phyloP scores from a whole-genome alignment of 2,888 invertebrate genomes.

The Mythimna vitellina region DNA sequence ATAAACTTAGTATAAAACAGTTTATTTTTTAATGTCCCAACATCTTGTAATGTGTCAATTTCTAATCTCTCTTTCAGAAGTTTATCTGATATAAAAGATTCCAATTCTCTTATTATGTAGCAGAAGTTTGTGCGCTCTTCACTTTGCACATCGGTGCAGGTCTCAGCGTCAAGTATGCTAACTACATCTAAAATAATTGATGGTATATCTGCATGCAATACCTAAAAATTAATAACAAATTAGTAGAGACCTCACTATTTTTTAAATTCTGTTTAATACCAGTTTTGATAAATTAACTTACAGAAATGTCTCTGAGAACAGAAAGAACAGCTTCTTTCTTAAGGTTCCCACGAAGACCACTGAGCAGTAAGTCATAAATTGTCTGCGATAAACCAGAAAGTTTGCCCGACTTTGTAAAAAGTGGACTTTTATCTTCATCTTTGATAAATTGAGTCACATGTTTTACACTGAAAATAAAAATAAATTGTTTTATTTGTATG shows the following conservation, averaged over 20 bases:
- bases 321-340: constrained; percentile 95
- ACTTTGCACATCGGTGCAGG: constrained; percentile 92
- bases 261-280: not conserved
- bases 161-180: constrained; percentile 96
- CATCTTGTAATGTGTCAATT: constrained; percentile 97
- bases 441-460: constrained; percentile 92
- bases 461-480: constrained; percentile 90
- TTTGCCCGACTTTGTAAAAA: constrained; percentile 92
- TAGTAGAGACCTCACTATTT: not conserved
- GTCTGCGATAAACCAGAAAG: constrained; percentile 93
- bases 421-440: constrained; percentile 91
- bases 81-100: constrained; percentile 96
- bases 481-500: not conserved
- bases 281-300: constrained; percentile 82
- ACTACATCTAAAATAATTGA: constrained; percentile 96
- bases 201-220: constrained; percentile 94
- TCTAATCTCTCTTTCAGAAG: constrained; percentile 97
- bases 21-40: constrained; percentile 96
- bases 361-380: constrained; percentile 95
- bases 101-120: constrained; percentile 94
- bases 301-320: constrained; percentile 94
- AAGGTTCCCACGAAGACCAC: constrained; percentile 94
- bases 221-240: constrained; percentile 85
- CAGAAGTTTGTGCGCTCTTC: constrained; percentile 95
- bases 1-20: constrained; percentile 98